Evolutionary conservation across 2,888 invertebrate genomes (phyloP), one percentile per base, ranked within the genome.

Genomic region (Cheilosia impressa): DNA sequence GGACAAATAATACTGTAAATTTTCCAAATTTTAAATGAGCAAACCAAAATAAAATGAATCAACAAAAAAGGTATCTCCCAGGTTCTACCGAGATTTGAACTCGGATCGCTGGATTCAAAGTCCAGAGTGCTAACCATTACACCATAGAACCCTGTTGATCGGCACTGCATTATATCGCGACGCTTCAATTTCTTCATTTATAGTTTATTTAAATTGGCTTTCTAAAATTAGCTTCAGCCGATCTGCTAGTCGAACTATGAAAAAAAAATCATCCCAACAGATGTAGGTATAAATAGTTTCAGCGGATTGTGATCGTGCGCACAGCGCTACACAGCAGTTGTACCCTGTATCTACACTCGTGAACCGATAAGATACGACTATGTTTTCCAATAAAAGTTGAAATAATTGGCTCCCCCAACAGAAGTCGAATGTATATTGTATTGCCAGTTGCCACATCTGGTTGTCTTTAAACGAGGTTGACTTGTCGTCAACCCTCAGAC

Each of bases 81-180:
- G 84, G 84, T 84, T 84, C 84, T 84, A 84, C 84, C 84, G 84
- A 88, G 88, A 88, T 82, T 88, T 88, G 88, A 88, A 88, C 88
- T 88, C 88, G 88, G 88, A 88, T 88, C 88, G 85, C 87, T 85
- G 88, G 88, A 88, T 88, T 88, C 88, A 88, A 85, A 88, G 88
- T 88, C 88, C 88, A 85, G 83, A 85, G 88, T 88, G 88, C 88
- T 88, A 87, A 88, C 88, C 88, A 87, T 88, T 88, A 88, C 88
- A 88, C 88, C 88, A 88, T 88, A 87, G 88, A 88, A 88, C 88
- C 87, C 31, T 65, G 15, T 7, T 69, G 83, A 79, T 79, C 73
- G 22, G 4, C 10, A 1, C 15, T 0, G 27, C 4, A 10, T 19
- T 15, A 19, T 45, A 34, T 52, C 31, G 15, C 7, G 68, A 22